phyloP scores from a whole-genome alignment of 2,113 vertebrate species.

The Sapayoa aenigma region DNA sequence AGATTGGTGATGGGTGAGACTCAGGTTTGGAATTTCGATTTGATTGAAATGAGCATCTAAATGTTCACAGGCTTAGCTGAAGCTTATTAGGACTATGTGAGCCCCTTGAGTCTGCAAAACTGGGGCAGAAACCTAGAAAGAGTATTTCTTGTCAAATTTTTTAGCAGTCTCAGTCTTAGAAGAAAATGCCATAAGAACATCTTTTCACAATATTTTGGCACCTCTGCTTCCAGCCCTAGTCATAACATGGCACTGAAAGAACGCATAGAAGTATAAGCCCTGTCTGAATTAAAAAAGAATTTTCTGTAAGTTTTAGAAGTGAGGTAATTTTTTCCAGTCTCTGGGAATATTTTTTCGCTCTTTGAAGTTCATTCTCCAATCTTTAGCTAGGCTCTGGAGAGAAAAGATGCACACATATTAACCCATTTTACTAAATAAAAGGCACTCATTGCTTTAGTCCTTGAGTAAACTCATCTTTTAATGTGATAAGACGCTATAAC shows the following conservation, averaged over 20 bases:
- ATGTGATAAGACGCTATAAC: background rate
- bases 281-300: background rate
- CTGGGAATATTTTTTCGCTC: background rate
- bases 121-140: background rate
- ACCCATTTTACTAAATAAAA: background rate
- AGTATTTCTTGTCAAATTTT: constrained; percentile 26
- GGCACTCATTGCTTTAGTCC: background rate
- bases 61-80: background rate
- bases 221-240: background rate
- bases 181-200: constrained; percentile 27
- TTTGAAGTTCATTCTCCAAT: background rate
- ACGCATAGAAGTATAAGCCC: background rate
- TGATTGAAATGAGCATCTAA: constrained; percentile 8
- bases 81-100: background rate
- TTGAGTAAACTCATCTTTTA: background rate
- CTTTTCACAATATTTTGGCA: constrained; percentile 48
- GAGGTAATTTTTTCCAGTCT: background rate
- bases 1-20: background rate
- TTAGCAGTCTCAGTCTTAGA: background rate
- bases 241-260: constrained; percentile 16
- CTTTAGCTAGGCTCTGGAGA: background rate
- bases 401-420: background rate
- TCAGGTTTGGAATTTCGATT: background rate
- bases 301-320: background rate
- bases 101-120: background rate